Evolutionary conservation across 2,797 vertebrate genomes (phyloP).

Genomic region (Sebastiscus tertius): DNA sequence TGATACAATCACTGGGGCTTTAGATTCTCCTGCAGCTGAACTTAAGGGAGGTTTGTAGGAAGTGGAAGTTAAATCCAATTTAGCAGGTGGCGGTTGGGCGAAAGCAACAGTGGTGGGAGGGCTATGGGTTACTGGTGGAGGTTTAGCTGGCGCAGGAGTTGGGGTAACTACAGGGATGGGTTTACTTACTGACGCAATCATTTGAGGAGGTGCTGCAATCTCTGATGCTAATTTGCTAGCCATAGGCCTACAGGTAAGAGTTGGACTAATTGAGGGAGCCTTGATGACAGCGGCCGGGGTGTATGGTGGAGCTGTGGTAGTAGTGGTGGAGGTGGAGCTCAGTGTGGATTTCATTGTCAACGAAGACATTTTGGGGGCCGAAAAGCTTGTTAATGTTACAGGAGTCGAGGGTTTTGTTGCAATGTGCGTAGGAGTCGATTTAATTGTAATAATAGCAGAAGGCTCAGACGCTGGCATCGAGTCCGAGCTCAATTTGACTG

Average conservation of each 20-base stretch:
- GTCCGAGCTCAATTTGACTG: conserved; percentile 53
- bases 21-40: conserved; percentile 35
- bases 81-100: conserved; percentile 33
- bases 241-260: conserved; percentile 33
- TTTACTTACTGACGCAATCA: conserved; percentile 52
- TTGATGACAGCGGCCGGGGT: conserved; percentile 40
- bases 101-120: conserved; percentile 27
- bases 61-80: conserved; percentile 43
- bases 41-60: conserved; percentile 40
- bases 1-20: conserved; percentile 28
- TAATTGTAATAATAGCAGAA: conserved; percentile 24
- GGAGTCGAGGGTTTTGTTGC: conserved; percentile 49
- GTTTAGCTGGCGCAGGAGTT: conserved; percentile 28
- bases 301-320: conserved; percentile 32
- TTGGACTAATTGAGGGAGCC: conserved; percentile 35
- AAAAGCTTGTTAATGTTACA: conserved; percentile 27
- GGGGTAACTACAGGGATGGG: conserved; percentile 28
- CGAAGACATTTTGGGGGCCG: conserved; percentile 37
- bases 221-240: conserved; percentile 52
- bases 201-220: conserved; percentile 36
- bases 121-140: conserved; percentile 33
- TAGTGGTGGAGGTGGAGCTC: conserved; percentile 26
- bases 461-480: conserved; percentile 9
- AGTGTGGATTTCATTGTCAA: conserved; percentile 39
- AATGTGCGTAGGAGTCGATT: conserved; percentile 27